A percentile compares a stretch with the other conserved stretches of the same genome.
Conservation (phyloP, 1,140 invertebrate species). For the Phymorhynchus buccinoides region DNA sequence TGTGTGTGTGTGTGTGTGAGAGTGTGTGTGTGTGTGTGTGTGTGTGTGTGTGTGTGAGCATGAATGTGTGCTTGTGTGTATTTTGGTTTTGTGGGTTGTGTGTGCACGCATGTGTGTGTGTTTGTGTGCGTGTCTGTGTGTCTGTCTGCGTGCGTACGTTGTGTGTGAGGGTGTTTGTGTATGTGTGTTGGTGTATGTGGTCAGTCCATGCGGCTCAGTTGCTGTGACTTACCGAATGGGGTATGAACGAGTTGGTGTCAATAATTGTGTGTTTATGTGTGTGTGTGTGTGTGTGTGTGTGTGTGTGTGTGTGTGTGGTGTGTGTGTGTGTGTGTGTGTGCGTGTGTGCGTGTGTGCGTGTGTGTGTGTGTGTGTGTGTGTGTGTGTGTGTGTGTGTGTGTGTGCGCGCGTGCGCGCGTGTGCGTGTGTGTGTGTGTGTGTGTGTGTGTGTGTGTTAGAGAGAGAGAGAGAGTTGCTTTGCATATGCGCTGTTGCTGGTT, state of each 20-base stretch:
- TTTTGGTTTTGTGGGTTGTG: too few relatives aligned
- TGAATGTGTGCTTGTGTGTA: background rate
- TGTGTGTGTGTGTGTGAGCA: background rate
- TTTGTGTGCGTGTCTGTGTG: too few relatives aligned
- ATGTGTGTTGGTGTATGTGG: background rate
- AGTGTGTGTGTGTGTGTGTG: background rate
- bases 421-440: slow-evolving; percentile 1
- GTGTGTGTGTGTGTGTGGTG: background rate
- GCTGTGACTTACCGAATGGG: too few relatives aligned
- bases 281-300: background rate
- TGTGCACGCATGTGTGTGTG: background rate
- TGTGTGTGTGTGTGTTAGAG: background rate
- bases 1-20: background rate
- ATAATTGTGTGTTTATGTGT: background rate
- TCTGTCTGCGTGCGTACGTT: background rate
- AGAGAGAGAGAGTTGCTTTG: too few relatives aligned
- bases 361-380: background rate
- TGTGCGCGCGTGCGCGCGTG: background rate
- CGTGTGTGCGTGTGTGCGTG: background rate
- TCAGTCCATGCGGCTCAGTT: too few relatives aligned
- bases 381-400: background rate
- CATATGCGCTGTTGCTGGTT: too few relatives aligned
- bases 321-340: background rate
- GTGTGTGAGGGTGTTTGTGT: background rate
- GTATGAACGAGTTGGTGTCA: background rate